Base-by-base conservation (phyloP, 2,113 vertebrate genomes). In the Percopsis transmontana region DNA sequence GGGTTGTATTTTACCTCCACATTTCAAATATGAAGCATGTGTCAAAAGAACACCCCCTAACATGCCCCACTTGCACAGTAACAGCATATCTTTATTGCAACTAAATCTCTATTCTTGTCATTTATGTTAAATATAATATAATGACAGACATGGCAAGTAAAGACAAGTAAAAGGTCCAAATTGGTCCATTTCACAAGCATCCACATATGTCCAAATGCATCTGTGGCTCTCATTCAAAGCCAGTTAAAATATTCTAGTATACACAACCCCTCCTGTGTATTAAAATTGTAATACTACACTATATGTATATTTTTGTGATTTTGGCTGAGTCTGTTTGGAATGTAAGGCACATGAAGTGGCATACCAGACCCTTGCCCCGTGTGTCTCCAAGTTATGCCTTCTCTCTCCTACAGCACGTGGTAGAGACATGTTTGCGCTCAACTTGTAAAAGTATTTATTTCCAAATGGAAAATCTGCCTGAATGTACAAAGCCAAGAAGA, bases 401-500 rank as follows among this genome's bases (percentile, higher is more conserved):
- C 15, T 19, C 19, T 51, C 11, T 9, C 48, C n/a, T 50, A 50
- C 39, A 45, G n/a, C 50, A 1, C 55, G 64, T 19, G 11, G 38
- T 38, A 54, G 21, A 39, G 79, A 44, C 38, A 56, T 10, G 15
- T 72, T 66, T 66, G 40, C 19, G 48, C 20, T 24, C 14, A 40
- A 9, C 19, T 72, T 51, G 58, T 23, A 50, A 39, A 60, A 52
- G 62, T 59, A 13, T 27, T 24, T 70, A 13, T 39, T 68, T 77
- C 58, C 58, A 51, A 3, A 53, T 2, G 5, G 40, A 39, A 67
- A 68, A 27, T 54, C 65, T 74, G 72, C 63, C 70, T 87, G 88
- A 87, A 89, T 88, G 86, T 87, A 85, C 81, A 14, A 80, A 79
- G 67, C 61, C 42, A 41, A 69, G 54, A 57, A n/a, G 33, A 65